Conservation (phyloP, 2,113 vertebrate species). For the Solea solea region DNA sequence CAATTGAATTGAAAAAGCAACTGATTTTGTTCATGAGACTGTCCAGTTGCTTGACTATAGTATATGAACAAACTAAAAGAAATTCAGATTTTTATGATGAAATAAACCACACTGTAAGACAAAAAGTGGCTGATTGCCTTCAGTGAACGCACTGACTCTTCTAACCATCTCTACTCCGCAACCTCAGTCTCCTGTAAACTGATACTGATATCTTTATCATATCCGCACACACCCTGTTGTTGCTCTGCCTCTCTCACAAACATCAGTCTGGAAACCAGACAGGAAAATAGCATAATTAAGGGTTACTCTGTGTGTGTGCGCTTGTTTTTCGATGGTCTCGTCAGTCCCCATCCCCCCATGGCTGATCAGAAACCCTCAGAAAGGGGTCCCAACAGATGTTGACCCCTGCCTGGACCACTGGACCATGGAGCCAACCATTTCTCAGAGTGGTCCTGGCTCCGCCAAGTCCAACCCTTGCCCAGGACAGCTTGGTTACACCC, state of each 20-base stretch:
- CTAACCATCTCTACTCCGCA: conserved; percentile 2
- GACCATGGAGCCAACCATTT: conserved; percentile 63
- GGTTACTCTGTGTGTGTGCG: conserved; percentile 20
- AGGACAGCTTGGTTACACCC: conserved; percentile 74
- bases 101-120: conserved; percentile 15
- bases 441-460: conserved; percentile 39
- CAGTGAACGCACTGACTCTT: conserved; percentile 18
- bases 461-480: conserved; percentile 14
- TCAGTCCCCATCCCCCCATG: conserved; percentile 43
- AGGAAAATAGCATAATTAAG: conserved; percentile 29
- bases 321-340: conserved; percentile 38
- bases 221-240: conserved; percentile 18
- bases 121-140: conserved; percentile 13
- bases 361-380: conserved; percentile 70
- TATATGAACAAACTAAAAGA: conserved; percentile 36
- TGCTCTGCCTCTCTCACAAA: conserved; percentile 36
- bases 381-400: conserved; percentile 64
- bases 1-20: conserved; percentile 53
- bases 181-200: conserved; percentile 18
- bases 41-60: conserved; percentile 47
- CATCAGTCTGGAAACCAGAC: conserved; percentile 47
- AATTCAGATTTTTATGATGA: conserved; percentile 35
- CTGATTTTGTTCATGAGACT: conserved; percentile 49
- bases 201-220: conserved; percentile 23
- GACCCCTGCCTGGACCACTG: conserved; percentile 49